Conservation (phyloP, 2,797 vertebrate genomes). For the Darevskia nairensis region DNA sequence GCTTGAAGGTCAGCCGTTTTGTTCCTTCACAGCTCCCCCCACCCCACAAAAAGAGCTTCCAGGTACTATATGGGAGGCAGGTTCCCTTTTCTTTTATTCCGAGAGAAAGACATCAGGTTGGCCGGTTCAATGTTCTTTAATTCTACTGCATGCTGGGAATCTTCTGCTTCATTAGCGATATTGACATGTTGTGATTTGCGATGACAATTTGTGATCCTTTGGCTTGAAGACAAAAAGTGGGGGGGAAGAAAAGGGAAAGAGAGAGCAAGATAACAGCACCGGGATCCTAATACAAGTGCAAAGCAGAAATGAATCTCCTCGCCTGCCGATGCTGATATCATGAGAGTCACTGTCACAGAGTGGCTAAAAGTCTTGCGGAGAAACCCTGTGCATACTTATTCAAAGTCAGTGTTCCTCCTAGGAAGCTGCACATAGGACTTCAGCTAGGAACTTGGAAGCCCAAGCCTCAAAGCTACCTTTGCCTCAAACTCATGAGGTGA, state of each 20-base stretch:
- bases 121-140: slow-evolving; percentile 76
- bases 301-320: not conserved
- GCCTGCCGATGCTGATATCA: too few species aligned
- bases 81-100: slow-evolving; percentile 53
- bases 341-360: not conserved
- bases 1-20: slow-evolving; percentile 37
- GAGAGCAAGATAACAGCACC: not conserved
- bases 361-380: not conserved
- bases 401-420: too few species aligned
- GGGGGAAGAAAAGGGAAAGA: not conserved
- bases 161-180: slow-evolving; percentile 80
- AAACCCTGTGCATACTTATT: too few species aligned
- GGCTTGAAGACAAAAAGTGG: slow-evolving; percentile 51
- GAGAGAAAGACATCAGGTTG: slow-evolving; percentile 48
- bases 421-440: too few species aligned
- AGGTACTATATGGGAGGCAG: slow-evolving; percentile 46
- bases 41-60: not conserved
- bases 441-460: not conserved
- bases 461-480: not conserved
- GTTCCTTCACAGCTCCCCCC: slow-evolving; percentile 57
- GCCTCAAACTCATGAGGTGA: not conserved
- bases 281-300: not conserved
- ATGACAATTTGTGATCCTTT: slow-evolving; percentile 69
- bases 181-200: slow-evolving; percentile 76
- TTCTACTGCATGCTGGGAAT: slow-evolving; percentile 75